Base-by-base conservation (phyloP, 2,797 vertebrate species). In the Halcyon badia region DNA sequence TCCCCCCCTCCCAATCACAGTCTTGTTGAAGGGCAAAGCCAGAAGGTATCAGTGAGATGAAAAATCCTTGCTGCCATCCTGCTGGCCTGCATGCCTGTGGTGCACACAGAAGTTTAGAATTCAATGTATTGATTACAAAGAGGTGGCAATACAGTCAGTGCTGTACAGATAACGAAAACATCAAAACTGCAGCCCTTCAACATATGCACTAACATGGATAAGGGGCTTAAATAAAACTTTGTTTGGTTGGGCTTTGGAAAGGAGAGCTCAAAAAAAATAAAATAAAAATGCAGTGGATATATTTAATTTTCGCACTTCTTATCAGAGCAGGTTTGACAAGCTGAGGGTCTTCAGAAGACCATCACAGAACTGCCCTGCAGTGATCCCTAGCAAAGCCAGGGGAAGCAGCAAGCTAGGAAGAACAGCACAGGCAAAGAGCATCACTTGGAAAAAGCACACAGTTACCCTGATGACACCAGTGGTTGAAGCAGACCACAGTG, bases 61-160 rank as follows among this genome's bases (percentile, higher is more conserved):
- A 56, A 31, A 56, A 31, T 56, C 54, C 54, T n/a, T 12, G 18
- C 19, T n/a, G 31, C 19, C 7, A n/a, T 56, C 54, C 31, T 56
- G 11, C 31, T 56, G 54, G 12, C 54, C 31, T 56, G 18, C 54
- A n/a, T 56, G 30, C 30, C 52, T 19, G 17, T 18, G 16, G 52
- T 54, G 52, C 52, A 54, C 30, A 20, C 5, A 25, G 12, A 15
- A 7, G 25, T 61, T 82, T 44, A 56, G 41, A 28, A 30, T 39
- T 71, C 26, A 54, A 18, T 7, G 5, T 46, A 15, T 31, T 24
- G 37, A 57, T 72, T 66, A 56, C 18, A 25, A 41, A 62, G 66
- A 14, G 10, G 22, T 26, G 10, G n/a, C 60, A n/a, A n/a, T n/a
- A 13, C 0, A 0, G 9, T 56, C 65, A 51, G 7, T 21, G 15